Base-by-base conservation (phyloP, 2,113 vertebrate species). In the Cheilinus undulatus region DNA sequence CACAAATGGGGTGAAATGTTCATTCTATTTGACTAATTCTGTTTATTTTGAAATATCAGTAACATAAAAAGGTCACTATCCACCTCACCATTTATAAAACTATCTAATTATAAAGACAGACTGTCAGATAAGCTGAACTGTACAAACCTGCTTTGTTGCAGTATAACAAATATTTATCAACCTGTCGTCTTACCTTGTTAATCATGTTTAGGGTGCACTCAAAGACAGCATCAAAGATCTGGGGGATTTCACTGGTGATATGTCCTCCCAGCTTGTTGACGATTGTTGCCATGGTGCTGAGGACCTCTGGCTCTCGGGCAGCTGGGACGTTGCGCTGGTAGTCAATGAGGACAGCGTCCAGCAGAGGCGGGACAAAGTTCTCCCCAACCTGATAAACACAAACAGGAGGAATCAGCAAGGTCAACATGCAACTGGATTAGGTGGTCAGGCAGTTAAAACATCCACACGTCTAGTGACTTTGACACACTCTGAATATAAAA, bases 181-280 rank as follows among this genome's bases (percentile, higher is more conserved):
- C 17, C 15, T 42, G 40, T 45, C 42, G 30, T 8, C 50, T 43
- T 12, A 89, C 98, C 95, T 99, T 99, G 93, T 99, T 99, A 93
- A 99, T 99, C 98, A 99, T 99, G 92, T 99, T 99, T 69, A 99
- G 94, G 0, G 98, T 99, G 95, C 98, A 99, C 88, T 99, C 98
- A 76, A 99, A 99, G 68, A 99, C 97, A 46, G 98, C 98, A 78
- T 99, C 97, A 80, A 99, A 99, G 92, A 99, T 99, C 92, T 99
- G 98, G 67, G 98, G 98, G 92, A 99, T 99, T 93, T 99, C 97
- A 70, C 94, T 94, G 82, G 98, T 99, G 90, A 99, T 99, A 91
- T 99, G 98, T 51, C 94, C 97, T 7, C 96, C 96, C 84, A 99
- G 91, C 87, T 99, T 99, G 92, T 99, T 99, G 83, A 99, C 98